These are phyloP conservation scores for Limnephilus auricula DNA, from an alignment of 2,888 invertebrate genomes.

Conservation along the genomic window DNA sequence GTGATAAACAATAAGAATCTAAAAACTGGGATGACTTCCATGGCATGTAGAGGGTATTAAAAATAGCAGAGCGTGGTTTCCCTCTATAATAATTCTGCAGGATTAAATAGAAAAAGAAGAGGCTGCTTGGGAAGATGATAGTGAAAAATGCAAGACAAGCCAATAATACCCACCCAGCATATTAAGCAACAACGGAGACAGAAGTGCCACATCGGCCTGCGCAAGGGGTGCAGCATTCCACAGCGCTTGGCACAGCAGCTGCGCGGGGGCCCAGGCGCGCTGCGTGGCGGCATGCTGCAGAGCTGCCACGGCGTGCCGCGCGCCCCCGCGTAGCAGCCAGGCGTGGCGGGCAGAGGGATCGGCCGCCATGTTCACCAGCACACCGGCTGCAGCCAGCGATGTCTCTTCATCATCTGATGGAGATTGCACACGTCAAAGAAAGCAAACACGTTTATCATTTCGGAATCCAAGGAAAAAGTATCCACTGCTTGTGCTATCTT, in stretches of 20 bases:
- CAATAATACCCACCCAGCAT: conserved; percentile 72
- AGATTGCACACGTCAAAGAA: conserved; percentile 36
- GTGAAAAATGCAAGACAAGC: no score
- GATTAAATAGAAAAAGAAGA: no score
- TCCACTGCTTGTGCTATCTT: no score
- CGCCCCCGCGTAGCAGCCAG: conserved; percentile 65
- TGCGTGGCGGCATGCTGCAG: conserved; percentile 70
- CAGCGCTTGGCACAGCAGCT: conserved; percentile 83
- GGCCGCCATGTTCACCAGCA: conserved; percentile 87
- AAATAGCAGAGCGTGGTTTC: no score
- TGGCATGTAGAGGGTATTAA: no score
- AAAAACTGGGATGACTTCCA: no score
- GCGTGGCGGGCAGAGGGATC: conserved; percentile 71
- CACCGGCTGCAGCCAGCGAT: conserved; percentile 87
- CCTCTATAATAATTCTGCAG: no score
- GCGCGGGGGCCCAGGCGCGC: conserved; percentile 80
- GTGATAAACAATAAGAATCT: no score
- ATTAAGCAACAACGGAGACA: conserved; percentile 73
- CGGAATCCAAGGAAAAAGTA: no score
- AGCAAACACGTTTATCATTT: conserved; percentile 45
- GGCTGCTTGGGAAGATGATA: no score
- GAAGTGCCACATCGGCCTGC: conserved; percentile 54
- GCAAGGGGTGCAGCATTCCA: conserved; percentile 77
- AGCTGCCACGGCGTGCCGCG: conserved; percentile 69
- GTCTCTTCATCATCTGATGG: conserved; percentile 80